Percentiles rank a stretch among this genome's conserved stretches.
These are phyloP conservation scores for Tryphoninae sp. DNA, from an alignment of 2,888 invertebrate genomes.

Conservation along the genomic window DNA sequence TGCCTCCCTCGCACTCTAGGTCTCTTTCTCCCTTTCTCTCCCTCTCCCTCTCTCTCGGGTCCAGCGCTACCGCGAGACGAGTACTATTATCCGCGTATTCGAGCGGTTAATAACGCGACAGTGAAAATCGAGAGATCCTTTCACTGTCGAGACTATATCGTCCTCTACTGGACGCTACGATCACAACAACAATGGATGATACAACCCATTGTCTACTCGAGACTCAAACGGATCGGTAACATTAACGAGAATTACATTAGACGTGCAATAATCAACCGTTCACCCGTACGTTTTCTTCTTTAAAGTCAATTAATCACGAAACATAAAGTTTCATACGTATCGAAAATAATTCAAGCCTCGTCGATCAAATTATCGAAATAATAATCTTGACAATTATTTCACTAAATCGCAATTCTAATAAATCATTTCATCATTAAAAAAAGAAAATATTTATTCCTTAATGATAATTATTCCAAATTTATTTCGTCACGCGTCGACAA, in stretches of 20 bases:
- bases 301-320: no score
- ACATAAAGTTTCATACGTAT: no score
- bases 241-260: conserved; percentile 10
- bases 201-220: conserved; percentile 7
- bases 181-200: conserved; percentile 46
- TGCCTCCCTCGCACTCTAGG: conserved; percentile 12
- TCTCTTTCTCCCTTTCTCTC: conserved; percentile 2
- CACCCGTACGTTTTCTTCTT: background rate
- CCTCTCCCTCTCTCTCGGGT: conserved; percentile 29
- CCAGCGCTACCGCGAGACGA: conserved; percentile 42
- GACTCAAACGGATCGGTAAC: conserved; percentile 16
- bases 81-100: conserved; percentile 49
- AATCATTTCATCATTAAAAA: no score
- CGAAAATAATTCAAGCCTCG: no score
- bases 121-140: conserved; percentile 36
- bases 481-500: no score
- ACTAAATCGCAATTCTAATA: no score
- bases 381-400: no score
- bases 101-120: conserved; percentile 52
- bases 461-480: no score
- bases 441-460: no score
- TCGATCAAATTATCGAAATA: no score
- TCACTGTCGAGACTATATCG: conserved; percentile 11
- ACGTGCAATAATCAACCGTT: background rate
- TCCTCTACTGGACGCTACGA: conserved; percentile 26